Conservation (phyloP, 2,113 vertebrate species). For the Varanus komodoensis region DNA sequence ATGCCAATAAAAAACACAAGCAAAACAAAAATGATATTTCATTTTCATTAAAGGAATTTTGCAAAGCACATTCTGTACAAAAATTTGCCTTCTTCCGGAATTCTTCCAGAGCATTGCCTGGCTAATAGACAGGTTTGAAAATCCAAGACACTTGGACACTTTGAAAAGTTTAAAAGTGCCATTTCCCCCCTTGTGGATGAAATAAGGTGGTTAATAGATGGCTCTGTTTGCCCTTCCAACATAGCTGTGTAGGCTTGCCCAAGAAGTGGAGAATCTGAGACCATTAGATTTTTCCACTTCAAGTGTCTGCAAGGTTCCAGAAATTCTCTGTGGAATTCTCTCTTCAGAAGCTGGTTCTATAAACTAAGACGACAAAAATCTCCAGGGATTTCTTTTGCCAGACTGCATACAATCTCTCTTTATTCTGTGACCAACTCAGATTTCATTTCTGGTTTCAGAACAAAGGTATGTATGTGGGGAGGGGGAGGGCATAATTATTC, state of each 20-base stretch:
- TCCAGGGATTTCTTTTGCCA: constrained; percentile 59
- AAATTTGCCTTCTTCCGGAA: constrained; percentile 32
- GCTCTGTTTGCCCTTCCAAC: constrained; percentile 34
- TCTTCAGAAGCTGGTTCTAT: constrained; percentile 58
- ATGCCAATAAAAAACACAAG: constrained; percentile 6
- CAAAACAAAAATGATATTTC: neutral
- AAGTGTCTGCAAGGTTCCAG: constrained; percentile 57
- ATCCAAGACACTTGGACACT: constrained; percentile 34
- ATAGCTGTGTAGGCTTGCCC: constrained; percentile 31
- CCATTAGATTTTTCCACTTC: constrained; percentile 27
- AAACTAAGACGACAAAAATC: constrained; percentile 52
- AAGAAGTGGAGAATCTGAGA: constrained; percentile 44
- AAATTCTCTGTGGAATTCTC: constrained; percentile 63
- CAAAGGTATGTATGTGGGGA: neutral
- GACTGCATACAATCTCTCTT: constrained; percentile 45
- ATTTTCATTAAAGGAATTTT: constrained; percentile 29
- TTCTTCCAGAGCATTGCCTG: constrained; percentile 18
- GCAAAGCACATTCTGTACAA: constrained; percentile 48
- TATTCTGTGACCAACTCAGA: constrained; percentile 28
- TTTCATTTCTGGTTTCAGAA: constrained; percentile 42
- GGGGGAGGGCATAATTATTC: constrained; percentile 15
- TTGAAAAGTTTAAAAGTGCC: constrained; percentile 18
- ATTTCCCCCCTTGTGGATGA: constrained; percentile 12
- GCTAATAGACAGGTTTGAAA: constrained; percentile 32
- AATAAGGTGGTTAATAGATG: constrained; percentile 42